Conservation (phyloP, 53 echinoderm and acorn worm genomes). For the Apostichopus leukothele region DNA sequence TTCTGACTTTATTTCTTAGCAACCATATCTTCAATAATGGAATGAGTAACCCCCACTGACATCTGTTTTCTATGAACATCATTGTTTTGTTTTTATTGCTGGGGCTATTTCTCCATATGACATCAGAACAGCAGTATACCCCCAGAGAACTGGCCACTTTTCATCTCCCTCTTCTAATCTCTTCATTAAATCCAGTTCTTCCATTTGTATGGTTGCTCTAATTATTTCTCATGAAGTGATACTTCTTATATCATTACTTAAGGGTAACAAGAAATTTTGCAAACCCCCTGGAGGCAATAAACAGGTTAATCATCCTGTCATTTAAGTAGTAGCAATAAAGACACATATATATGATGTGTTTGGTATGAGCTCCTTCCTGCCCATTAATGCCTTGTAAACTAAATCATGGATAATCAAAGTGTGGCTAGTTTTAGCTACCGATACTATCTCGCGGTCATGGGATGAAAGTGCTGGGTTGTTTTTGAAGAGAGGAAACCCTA, state of each 20-base stretch:
- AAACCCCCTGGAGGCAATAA: neutral
- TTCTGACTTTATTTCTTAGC: too few relatives aligned
- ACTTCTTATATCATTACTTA: neutral
- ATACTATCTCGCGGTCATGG: too few relatives aligned
- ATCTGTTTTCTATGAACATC: neutral
- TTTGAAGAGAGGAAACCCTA: too few relatives aligned
- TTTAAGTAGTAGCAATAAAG: neutral
- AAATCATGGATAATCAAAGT: neutral
- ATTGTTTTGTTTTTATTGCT: neutral
- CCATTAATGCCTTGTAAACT: neutral
- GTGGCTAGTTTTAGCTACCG: neutral
- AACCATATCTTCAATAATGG: too few relatives aligned
- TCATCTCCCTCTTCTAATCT: neutral
- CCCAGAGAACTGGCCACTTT: neutral
- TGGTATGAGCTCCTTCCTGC: neutral
- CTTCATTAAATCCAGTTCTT: neutral
- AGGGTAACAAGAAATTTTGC: neutral
- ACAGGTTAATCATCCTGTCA: neutral
- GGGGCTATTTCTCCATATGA: neutral
- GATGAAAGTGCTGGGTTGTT: too few relatives aligned
- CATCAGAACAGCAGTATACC: neutral
- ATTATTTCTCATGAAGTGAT: constrained; percentile 3
- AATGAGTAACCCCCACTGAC: neutral
- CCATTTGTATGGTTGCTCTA: neutral
- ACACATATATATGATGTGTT: neutral